Conservation (phyloP, 2,797 vertebrate genomes). For the Phataginus tricuspis region DNA sequence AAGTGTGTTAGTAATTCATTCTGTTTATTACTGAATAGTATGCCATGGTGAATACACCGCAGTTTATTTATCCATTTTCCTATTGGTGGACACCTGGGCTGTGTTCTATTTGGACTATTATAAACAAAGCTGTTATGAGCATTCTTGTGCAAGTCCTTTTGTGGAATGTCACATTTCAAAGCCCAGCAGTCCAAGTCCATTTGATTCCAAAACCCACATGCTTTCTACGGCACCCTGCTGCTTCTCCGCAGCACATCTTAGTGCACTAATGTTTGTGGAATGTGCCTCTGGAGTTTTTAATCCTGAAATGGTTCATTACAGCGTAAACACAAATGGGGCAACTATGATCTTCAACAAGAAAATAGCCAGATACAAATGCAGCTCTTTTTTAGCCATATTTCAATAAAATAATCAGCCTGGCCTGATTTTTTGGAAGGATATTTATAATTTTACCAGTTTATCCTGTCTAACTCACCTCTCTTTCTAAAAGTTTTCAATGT, state of each 20-base stretch:
- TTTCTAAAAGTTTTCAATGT: constrained; percentile 24
- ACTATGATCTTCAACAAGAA: background rate
- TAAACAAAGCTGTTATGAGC: constrained; percentile 17
- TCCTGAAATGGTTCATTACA: background rate
- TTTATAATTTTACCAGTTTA: constrained; percentile 17
- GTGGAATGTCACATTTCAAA: constrained; percentile 30
- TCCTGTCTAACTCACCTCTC: background rate
- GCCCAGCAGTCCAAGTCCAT: constrained; percentile 46
- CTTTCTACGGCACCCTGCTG: background rate
- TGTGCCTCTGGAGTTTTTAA: background rate
- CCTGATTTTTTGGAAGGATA: background rate
- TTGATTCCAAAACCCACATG: constrained; percentile 59
- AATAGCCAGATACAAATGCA: background rate
- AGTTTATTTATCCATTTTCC: background rate
- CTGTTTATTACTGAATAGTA: background rate
- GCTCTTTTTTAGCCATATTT: background rate
- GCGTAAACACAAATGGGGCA: constrained; percentile 16
- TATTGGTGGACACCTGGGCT: background rate
- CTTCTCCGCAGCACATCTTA: constrained; percentile 11
- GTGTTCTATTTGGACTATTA: background rate
- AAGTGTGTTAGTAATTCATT: background rate
- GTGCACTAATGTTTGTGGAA: background rate
- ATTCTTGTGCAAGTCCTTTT: constrained; percentile 7
- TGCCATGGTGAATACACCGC: background rate
- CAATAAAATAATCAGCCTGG: background rate